A percentile compares a stretch with the other conserved stretches of the same genome.
phyloP scores from a whole-genome alignment of 2,888 invertebrate genomes.

The Aspidiotus destructor region DNA sequence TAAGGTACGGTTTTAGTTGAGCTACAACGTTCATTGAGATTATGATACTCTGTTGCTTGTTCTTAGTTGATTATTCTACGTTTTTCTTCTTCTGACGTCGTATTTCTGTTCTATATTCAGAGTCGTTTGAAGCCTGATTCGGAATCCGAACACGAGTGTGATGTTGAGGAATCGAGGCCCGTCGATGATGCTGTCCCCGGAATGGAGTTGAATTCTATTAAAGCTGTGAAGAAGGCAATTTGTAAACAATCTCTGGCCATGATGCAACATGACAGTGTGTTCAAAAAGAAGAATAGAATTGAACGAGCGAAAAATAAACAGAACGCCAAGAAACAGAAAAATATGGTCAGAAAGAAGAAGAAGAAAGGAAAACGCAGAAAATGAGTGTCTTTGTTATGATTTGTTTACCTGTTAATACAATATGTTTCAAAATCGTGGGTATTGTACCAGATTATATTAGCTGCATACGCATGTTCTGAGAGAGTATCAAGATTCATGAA shows the following conservation, averaged over 20 bases:
- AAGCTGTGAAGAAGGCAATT: slow-evolving; percentile 58
- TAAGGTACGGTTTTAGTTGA: slow-evolving; percentile 40
- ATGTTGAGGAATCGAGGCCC: slow-evolving; percentile 14
- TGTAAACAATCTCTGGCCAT: slow-evolving; percentile 63
- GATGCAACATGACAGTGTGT: slow-evolving; percentile 66
- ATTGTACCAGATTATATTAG: too few relatives aligned
- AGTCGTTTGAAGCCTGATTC: slow-evolving; percentile 38
- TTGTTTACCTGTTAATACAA: background rate
- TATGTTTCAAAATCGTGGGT: background rate
- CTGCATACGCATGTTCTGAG: too few relatives aligned
- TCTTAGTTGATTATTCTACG: background rate
- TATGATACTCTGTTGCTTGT: too few relatives aligned
- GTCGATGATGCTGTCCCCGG: slow-evolving; percentile 43
- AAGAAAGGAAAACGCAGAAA: slow-evolving; percentile 18
- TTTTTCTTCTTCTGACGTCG: background rate
- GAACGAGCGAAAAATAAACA: slow-evolving; percentile 50
- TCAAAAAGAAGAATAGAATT: slow-evolving; percentile 61
- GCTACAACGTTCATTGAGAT: background rate
- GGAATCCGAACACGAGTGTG: slow-evolving; percentile 40
- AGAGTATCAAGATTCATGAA: too few relatives aligned
- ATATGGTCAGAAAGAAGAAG: slow-evolving; percentile 4
- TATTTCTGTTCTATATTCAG: background rate
- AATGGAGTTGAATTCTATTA: slow-evolving; percentile 51
- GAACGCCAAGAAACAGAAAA: slow-evolving; percentile 44
- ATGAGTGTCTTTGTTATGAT: background rate